phyloP scores from a whole-genome alignment of 2,113 vertebrate species.

The Sciurus niger region DNA sequence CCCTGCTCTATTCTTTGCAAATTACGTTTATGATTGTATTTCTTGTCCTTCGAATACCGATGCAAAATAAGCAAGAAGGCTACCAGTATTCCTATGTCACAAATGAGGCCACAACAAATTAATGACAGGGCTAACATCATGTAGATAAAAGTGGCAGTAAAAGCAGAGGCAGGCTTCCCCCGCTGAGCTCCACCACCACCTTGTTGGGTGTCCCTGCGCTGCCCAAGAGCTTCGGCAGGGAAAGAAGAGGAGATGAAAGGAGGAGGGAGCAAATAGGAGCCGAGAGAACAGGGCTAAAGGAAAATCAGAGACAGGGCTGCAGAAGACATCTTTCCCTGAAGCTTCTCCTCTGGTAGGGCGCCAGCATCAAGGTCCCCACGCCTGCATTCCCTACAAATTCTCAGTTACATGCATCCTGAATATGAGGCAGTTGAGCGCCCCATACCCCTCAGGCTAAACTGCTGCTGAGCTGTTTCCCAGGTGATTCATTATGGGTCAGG shows the following conservation, averaged over 20 bases:
- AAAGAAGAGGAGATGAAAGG: not conserved
- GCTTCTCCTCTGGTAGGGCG: not conserved
- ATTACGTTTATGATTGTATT: not conserved
- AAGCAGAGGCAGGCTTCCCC: no score
- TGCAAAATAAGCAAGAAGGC: not conserved
- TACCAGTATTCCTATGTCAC: not conserved
- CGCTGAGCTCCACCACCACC: not conserved
- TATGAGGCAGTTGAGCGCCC: no score
- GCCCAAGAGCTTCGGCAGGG: not conserved
- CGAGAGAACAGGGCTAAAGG: not conserved
- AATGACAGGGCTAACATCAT: not conserved
- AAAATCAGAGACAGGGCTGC: not conserved
- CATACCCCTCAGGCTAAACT: not conserved
- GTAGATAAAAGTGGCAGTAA: not conserved
- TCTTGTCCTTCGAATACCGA: not conserved
- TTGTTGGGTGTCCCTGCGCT: not conserved
- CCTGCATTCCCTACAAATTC: not conserved
- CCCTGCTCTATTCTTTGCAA: not conserved
- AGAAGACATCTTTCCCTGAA: not conserved
- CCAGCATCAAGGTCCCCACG: rapidly evolving
- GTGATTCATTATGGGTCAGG: not conserved
- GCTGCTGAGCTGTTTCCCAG: not conserved
- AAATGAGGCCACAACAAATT: not conserved
- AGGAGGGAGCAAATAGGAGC: not conserved
- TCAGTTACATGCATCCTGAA: not conserved